These are phyloP conservation scores for Turnix velox DNA, from an alignment of 2,113 vertebrate species.

Conservation along the genomic window DNA sequence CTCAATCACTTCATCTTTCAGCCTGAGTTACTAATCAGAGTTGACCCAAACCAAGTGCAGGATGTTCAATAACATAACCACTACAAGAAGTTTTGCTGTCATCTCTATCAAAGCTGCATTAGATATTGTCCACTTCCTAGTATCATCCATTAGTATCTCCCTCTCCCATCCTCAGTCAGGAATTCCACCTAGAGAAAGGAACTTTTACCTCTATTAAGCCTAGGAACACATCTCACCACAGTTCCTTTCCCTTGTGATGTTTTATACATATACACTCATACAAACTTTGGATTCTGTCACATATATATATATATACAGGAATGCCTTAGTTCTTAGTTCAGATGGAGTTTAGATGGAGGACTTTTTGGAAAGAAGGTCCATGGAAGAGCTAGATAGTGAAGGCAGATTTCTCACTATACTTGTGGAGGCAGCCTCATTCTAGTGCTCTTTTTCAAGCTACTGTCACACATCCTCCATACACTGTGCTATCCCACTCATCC, in stretches of 20 bases:
- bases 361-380: background rate
- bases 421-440: background rate
- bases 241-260: background rate
- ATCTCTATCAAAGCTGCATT: background rate
- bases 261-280: background rate
- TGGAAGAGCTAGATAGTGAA: background rate
- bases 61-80: background rate
- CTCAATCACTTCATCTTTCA: background rate
- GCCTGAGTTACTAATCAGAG: background rate
- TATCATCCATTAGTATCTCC: background rate
- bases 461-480: fast-evolving
- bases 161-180: fast-evolving
- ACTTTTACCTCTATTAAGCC: background rate
- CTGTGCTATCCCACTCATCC: background rate
- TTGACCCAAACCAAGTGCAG: background rate
- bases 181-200: background rate
- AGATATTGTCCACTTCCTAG: background rate
- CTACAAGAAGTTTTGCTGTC: background rate
- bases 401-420: background rate
- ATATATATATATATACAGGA: too few relatives aligned
- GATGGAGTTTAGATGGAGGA: background rate
- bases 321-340: background rate
- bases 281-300: background rate
- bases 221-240: background rate
- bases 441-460: background rate